A percentile compares a stretch with the other conserved stretches of the same genome.
Evolutionary conservation across 2,113 vertebrate genomes (phyloP).

Genomic region (Campylorhamphus procurvoides): DNA sequence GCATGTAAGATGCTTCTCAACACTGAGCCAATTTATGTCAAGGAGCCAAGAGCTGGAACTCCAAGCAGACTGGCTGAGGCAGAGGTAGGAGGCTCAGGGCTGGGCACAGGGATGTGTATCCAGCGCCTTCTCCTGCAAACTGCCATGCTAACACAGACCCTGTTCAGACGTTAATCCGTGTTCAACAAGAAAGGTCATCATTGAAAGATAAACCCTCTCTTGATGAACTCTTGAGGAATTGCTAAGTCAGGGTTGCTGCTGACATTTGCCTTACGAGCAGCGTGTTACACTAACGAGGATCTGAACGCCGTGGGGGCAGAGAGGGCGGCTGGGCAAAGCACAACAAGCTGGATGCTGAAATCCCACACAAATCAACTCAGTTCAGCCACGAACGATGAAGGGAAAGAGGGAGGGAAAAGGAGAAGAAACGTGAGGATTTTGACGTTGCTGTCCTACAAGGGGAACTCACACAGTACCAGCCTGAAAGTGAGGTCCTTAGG

Average conservation of each 20-base stretch:
- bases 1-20: neutral
- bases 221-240: constrained; percentile 21
- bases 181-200: constrained; percentile 16
- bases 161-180: neutral
- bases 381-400: accelerated
- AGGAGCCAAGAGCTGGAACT: neutral
- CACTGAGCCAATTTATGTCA: neutral
- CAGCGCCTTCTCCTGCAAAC: neutral
- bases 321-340: neutral
- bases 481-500: neutral
- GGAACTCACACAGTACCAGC: neutral
- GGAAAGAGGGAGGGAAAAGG: neutral
- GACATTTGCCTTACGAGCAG: neutral
- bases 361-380: neutral
- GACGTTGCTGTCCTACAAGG: neutral
- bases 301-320: accelerated
- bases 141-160: neutral
- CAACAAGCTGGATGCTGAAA: neutral
- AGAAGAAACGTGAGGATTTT: neutral
- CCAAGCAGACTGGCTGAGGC: neutral
- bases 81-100: neutral
- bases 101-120: neutral
- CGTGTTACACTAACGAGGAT: neutral
- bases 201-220: constrained; percentile 44
- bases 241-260: neutral